phyloP scores from a whole-genome alignment of 1,140 invertebrate species.

The Drosophila lowei region DNA sequence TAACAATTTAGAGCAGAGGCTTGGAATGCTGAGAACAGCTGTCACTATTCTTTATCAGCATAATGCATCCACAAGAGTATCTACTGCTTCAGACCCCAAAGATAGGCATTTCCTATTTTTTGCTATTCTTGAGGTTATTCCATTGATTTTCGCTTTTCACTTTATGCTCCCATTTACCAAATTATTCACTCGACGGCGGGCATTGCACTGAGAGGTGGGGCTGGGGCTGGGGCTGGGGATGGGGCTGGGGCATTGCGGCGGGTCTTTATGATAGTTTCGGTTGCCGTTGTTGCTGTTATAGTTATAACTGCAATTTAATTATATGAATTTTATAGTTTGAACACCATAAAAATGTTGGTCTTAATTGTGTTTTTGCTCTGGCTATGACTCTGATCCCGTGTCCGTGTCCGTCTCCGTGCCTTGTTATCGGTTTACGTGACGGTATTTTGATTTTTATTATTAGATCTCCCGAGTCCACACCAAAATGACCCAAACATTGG shows the following conservation, averaged over 20 bases:
- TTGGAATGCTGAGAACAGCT: too few species aligned
- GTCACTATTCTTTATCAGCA: too few species aligned
- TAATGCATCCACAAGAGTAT: too few species aligned
- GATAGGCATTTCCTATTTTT: not conserved
- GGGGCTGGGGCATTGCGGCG: not conserved
- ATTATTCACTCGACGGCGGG: conserved; percentile 39
- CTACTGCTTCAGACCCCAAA: too few species aligned
- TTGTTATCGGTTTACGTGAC: conserved; percentile 75
- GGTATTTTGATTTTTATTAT: conserved; percentile 75
- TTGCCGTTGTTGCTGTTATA: conserved; percentile 29
- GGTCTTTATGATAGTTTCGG: conserved; percentile 36
- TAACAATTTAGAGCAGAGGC: too few species aligned
- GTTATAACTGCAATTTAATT: conserved; percentile 79
- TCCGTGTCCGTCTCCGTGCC: conserved; percentile 39
- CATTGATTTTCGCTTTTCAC: conserved; percentile 68
- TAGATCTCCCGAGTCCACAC: conserved; percentile 34
- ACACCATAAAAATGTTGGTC: conserved; percentile 77
- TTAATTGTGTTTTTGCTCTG: conserved; percentile 66
- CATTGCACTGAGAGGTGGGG: conserved; percentile 39
- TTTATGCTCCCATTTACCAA: conserved; percentile 54
- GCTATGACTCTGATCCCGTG: conserved; percentile 24
- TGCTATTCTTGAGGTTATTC: conserved; percentile 12
- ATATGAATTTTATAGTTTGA: conserved; percentile 81
- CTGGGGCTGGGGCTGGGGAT: conserved; percentile 13
- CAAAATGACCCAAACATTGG: conserved; percentile 56